Percentiles rank a stretch among this genome's conserved stretches.
These are phyloP conservation scores for Camptogramma bilineatum DNA, from an alignment of 2,888 invertebrate species.

Conservation along the genomic window DNA sequence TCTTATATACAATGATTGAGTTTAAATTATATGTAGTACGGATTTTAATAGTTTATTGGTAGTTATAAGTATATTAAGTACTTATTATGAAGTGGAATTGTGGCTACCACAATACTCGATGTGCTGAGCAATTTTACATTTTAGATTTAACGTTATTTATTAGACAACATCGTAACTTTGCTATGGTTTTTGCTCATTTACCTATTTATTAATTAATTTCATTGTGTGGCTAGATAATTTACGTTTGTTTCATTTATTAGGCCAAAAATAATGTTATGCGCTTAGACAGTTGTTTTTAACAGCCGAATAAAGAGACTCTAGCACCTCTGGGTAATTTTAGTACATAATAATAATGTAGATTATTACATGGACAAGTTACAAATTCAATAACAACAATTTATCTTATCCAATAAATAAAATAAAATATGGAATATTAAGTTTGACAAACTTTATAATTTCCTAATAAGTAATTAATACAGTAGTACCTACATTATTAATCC, in stretches of 20 bases:
- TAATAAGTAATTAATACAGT: neutral
- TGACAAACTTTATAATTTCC: neutral
- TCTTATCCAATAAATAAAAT: neutral
- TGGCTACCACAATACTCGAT: neutral
- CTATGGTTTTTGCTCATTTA: neutral
- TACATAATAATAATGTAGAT: neutral
- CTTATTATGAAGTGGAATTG: neutral
- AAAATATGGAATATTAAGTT: constrained; percentile 13
- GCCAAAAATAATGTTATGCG: constrained; percentile 18
- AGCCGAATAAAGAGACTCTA: constrained; percentile 19
- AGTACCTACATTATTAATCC: neutral
- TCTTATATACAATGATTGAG: neutral
- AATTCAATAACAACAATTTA: constrained; percentile 2
- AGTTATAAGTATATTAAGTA: neutral
- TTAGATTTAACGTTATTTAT: neutral
- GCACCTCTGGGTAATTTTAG: constrained; percentile 13
- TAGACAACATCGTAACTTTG: neutral
- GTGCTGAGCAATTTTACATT: neutral
- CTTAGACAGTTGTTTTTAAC: constrained; percentile 12
- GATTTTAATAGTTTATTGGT: neutral
- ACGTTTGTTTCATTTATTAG: constrained; percentile 12
- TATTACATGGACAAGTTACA: constrained; percentile 8
- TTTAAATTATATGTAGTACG: neutral
- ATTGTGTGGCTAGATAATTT: constrained; percentile 2
- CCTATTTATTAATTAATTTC: neutral